Percentiles rank a stretch among this genome's conserved stretches.
Evolutionary conservation across 2,888 invertebrate species (phyloP).

Genomic region (Dynastes hyllus): DNA sequence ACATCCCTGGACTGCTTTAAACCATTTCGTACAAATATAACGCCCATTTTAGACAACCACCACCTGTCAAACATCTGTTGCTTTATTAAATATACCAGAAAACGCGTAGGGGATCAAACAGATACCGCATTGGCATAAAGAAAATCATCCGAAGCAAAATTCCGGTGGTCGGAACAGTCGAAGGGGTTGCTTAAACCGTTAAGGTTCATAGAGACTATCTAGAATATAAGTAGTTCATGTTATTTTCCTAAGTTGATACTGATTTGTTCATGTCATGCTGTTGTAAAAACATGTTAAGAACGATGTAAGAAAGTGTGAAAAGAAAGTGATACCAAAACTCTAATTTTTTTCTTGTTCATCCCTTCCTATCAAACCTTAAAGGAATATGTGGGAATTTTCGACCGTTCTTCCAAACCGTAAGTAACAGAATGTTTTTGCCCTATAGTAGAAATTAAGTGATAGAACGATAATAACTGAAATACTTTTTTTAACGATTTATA

Average conservation of each 20-base stretch:
- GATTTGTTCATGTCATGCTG: slow-evolving; percentile 67
- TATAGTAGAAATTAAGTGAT: too few species aligned
- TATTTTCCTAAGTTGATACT: slow-evolving; percentile 62
- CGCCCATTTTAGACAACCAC: not conserved
- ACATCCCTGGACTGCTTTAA: slow-evolving; percentile 22
- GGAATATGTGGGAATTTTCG: too few species aligned
- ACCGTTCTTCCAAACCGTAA: too few species aligned
- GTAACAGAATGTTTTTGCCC: too few species aligned
- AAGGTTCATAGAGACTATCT: slow-evolving; percentile 48
- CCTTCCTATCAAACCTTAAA: not conserved
- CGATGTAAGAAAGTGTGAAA: slow-evolving; percentile 70
- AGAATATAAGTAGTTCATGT: slow-evolving; percentile 62
- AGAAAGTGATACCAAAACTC: slow-evolving; percentile 53
- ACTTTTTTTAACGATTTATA: too few species aligned
- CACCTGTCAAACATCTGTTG: slow-evolving; percentile 42
- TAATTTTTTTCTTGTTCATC: not conserved
- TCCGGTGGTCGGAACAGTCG: slow-evolving; percentile 28
- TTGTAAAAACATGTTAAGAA: slow-evolving; percentile 68
- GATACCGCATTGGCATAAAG: slow-evolving; percentile 18
- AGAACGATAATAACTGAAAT: too few species aligned
- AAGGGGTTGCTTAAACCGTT: slow-evolving; percentile 47
- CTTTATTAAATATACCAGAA: slow-evolving; percentile 27
- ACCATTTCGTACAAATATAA: slow-evolving; percentile 12
- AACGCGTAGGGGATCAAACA: slow-evolving; percentile 19
- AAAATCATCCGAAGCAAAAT: slow-evolving; percentile 10